These are phyloP conservation scores for Atethmia centrago DNA, from an alignment of 2,888 invertebrate genomes.

Conservation along the genomic window DNA sequence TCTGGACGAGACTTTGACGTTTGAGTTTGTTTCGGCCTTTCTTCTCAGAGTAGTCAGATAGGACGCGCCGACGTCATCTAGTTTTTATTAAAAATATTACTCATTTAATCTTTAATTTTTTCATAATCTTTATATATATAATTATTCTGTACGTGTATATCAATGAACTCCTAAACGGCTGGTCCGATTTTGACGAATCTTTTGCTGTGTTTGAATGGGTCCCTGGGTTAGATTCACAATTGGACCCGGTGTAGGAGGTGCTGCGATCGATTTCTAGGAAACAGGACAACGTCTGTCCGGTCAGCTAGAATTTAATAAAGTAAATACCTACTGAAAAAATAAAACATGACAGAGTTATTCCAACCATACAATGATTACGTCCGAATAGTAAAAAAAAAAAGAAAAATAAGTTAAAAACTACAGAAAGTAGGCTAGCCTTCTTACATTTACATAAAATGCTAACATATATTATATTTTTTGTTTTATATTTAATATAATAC, in stretches of 20 bases:
- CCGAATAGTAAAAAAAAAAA: slow-evolving; percentile 66
- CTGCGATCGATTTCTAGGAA: background rate
- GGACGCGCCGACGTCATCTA: background rate
- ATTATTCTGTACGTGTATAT: background rate
- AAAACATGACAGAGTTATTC: slow-evolving; percentile 51
- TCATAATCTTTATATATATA: background rate
- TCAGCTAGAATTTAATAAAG: background rate
- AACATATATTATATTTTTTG: slow-evolving; percentile 75
- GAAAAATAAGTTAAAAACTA: slow-evolving; percentile 66
- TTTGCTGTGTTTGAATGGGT: background rate
- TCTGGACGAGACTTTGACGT: too few species aligned
- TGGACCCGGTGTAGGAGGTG: background rate
- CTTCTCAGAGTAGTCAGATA: background rate
- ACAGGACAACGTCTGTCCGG: background rate
- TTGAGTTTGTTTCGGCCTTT: too few species aligned
- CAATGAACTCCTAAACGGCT: background rate
- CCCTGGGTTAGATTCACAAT: too few species aligned
- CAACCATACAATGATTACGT: slow-evolving; percentile 55
- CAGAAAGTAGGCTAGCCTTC: slow-evolving; percentile 70
- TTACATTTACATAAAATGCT: slow-evolving; percentile 74
- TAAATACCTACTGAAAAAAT: background rate
- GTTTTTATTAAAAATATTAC: background rate
- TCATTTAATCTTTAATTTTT: background rate
- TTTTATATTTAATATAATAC: slow-evolving; percentile 67
- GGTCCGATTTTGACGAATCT: background rate